phyloP scores from a whole-genome alignment of 2,888 invertebrate species.

The Nymphalis c-album region DNA sequence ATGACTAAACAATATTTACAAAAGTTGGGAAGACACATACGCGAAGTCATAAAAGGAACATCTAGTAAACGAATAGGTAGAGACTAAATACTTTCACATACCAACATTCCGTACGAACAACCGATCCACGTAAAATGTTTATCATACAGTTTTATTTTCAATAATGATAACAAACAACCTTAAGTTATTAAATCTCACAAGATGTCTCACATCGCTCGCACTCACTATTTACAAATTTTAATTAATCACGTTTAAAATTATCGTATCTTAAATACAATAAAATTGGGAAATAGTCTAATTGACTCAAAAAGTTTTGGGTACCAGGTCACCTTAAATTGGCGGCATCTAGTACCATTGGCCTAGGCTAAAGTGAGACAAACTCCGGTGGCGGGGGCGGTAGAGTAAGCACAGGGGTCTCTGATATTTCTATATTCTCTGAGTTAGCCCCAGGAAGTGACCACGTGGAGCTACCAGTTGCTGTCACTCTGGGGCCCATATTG shows the following conservation, averaged over 20 bases:
- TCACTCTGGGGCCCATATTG: constrained; percentile 94
- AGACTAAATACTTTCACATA: constrained; percentile 54
- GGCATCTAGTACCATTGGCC: constrained; percentile 76
- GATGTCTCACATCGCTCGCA: constrained; percentile 74
- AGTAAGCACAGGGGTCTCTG: constrained; percentile 71
- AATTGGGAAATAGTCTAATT: constrained; percentile 77
- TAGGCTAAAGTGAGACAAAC: constrained; percentile 77
- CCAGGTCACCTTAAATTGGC: constrained; percentile 76
- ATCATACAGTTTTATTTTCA: constrained; percentile 49
- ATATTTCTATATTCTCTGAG: constrained; percentile 61
- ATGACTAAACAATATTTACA: constrained; percentile 76
- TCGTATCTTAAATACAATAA: constrained; percentile 58
- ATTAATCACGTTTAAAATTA: constrained; percentile 64
- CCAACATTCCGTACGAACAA: constrained; percentile 64
- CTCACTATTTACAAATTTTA: constrained; percentile 69
- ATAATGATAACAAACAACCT: constrained; percentile 79
- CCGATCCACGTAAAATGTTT: constrained; percentile 63
- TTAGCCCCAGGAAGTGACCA: constrained; percentile 87
- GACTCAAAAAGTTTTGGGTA: constrained; percentile 65
- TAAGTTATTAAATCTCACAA: constrained; percentile 71
- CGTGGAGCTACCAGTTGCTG: constrained; percentile 92
- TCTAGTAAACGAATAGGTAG: constrained; percentile 63
- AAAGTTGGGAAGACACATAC: constrained; percentile 78
- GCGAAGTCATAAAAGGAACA: constrained; percentile 65
- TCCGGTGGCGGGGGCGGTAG: constrained; percentile 82